Evolutionary conservation across 1,140 invertebrate species (phyloP).

Genomic region (Dendrolimus kikuchii): DNA sequence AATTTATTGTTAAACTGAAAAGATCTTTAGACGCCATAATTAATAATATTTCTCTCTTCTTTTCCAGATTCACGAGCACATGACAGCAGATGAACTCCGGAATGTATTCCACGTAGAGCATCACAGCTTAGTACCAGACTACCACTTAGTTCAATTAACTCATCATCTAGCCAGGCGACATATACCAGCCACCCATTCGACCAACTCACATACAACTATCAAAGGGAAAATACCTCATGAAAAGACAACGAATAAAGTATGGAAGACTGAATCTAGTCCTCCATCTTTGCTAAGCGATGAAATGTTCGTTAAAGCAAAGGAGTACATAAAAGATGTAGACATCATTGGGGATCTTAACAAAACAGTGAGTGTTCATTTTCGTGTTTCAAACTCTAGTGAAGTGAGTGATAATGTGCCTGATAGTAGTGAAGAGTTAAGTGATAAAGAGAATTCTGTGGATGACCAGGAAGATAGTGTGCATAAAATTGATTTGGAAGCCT

Average conservation of each 20-base stretch:
- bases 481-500: slow-evolving; percentile 83
- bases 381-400: slow-evolving; percentile 57
- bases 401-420: slow-evolving; percentile 15
- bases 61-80: slow-evolving; percentile 86
- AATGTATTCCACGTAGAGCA: slow-evolving; percentile 86
- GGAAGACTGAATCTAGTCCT: slow-evolving; percentile 36
- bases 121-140: slow-evolving; percentile 77
- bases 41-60: slow-evolving; percentile 30
- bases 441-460: slow-evolving; percentile 65
- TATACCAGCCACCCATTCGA: slow-evolving; percentile 40
- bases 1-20: too few relatives aligned
- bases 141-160: slow-evolving; percentile 71
- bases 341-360: slow-evolving; percentile 59
- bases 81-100: slow-evolving; percentile 85
- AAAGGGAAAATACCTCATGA: slow-evolving; percentile 10
- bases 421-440: slow-evolving; percentile 47
- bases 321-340: slow-evolving; percentile 54
- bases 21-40: background rate
- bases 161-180: slow-evolving; percentile 68
- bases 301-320: slow-evolving; percentile 57
- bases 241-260: slow-evolving; percentile 6
- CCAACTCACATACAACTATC: slow-evolving; percentile 34
- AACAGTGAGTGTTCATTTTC: slow-evolving; percentile 48
- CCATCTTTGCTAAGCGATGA: slow-evolving; percentile 55
- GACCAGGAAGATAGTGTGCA: slow-evolving; percentile 70